A percentile compares a stretch with the other conserved stretches of the same genome.
These are phyloP conservation scores for Epirrhoe tristata DNA, from an alignment of 2,888 invertebrate genomes.

Conservation along the genomic window DNA sequence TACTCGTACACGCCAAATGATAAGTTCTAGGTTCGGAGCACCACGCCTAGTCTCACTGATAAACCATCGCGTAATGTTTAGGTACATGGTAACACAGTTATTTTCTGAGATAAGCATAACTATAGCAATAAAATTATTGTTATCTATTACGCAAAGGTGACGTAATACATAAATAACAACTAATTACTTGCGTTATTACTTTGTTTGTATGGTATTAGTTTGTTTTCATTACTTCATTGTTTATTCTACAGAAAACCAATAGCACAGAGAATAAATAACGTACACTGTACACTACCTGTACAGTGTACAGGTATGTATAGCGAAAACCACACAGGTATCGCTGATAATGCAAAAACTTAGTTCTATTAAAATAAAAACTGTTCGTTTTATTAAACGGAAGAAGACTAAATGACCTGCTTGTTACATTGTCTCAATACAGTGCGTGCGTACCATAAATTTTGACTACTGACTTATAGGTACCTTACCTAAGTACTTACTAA, in stretches of 20 bases:
- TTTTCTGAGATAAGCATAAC: conserved; percentile 1
- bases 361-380: conserved; percentile 19
- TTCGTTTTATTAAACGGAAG: conserved; percentile 11
- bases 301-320: too few species aligned
- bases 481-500: background rate
- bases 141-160: background rate
- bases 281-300: too few species aligned
- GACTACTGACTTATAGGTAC: background rate
- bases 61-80: conserved; percentile 4
- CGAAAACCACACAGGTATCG: conserved; percentile 1
- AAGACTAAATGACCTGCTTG: conserved; percentile 16
- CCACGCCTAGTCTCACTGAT: conserved; percentile 14
- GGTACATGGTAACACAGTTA: conserved; percentile 14
- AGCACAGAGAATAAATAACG: too few species aligned
- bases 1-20: background rate
- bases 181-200: conserved; percentile 1
- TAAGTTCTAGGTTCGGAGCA: conserved; percentile 13
- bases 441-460: conserved; percentile 12
- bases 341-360: conserved; percentile 13
- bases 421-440: conserved; percentile 20
- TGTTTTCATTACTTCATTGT: background rate
- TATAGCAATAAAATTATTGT: conserved; percentile 6
- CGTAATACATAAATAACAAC: background rate
- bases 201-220: conserved; percentile 1
- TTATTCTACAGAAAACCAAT: too few species aligned